Evolutionary conservation across 2,797 vertebrate species (phyloP), one percentile per base, ranked within the genome.

Genomic region (Semotilus atromaculatus): DNA sequence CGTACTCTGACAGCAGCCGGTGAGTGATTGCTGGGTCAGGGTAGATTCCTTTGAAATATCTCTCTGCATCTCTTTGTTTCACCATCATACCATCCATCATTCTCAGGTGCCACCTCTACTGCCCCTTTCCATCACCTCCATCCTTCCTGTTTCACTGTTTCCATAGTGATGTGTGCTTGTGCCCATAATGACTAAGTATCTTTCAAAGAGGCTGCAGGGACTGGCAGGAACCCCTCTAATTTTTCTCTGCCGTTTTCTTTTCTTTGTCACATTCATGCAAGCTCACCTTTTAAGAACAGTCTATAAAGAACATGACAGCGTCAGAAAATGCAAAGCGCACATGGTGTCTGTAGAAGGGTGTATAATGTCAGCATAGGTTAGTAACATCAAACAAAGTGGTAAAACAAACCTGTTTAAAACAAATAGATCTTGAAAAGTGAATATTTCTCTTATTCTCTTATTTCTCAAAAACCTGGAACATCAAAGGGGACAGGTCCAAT

Each of bases 121-220:
- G 76, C 77, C 85, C 82, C 71, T 78, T 58, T 64, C 80, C 83
- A 89, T 70, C 74, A 55, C 58, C 84, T 80, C 48, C 80, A 88
- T 91, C 88, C 77, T 81, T 82, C 66, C 55, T 83, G 38, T 66
- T 80, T 73, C 78, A 80, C 83, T 82, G 85, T 90, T 90, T 90
- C 86, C 85, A 87, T 88, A 82, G 86, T 81, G 87, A 92, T 90
- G 86, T 86, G 85, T 85, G 85, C 80, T 23, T 18, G 81, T 83
- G 86, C 89, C 85, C 74, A 64, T 89, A 86, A 89, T 81, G 55
- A 88, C 85, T 86, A 83, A 81, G 60, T 40, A 58, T 81, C 82
- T 72, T 53, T 84, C 76, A 86, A 81, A 86, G 36, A 86, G 82
- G 74, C 73, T 38, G 84, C 38, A 31, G 74, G 62, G 45, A 51